Base-by-base conservation (phyloP, 2,797 vertebrate species). In the Cygnus olor region DNA sequence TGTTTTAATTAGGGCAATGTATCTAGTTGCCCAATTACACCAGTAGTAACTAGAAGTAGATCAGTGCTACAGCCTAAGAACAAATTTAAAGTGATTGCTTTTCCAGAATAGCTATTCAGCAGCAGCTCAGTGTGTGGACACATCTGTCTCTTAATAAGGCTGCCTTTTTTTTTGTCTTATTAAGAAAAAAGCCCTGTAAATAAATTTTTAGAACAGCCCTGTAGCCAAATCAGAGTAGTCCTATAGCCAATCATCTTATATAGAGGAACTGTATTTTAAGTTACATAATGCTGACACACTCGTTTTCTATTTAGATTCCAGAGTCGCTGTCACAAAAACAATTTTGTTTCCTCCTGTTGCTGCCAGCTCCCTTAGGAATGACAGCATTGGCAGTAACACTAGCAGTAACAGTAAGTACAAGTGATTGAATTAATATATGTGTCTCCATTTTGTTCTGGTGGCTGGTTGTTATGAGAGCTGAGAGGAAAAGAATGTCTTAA, bases 311-410 rank as follows among this genome's bases (percentile, higher is more conserved):
- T 98, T 97, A 98, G 98, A 98, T 98, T 98, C 97, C 97, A 97
- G 96, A 95, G 97, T 97, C 83, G 97, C 97, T 97, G 97, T 97
- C 97, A 98, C 98, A 97, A 98, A 98, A 96, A 96, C 97, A 97
- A 98, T 98, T 98, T 97, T 98, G 96, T 98, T 98, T 98, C 98
- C 97, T 98, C 97, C 98, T 92, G 97, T 98, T 98, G 98, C 98
- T 96, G 98, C 98, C 98, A 98, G 97, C 97, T 98, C 98, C 96
- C 98, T 98, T 97, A 98, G 97, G 97, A 98, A 98, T 98, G 97
- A 97, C 96, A 98, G 95, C 93, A 88, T 79, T 95, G 94, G 87
- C 96, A 98, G 96, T 97, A 97, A 89, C 93, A 78, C 88, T 95
- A 94, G 70, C 97, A 97, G 88, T 97, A 98, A 98, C 96, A 97